Conservation (phyloP, 2,888 invertebrate species). For the Agrotis ipsilon region DNA sequence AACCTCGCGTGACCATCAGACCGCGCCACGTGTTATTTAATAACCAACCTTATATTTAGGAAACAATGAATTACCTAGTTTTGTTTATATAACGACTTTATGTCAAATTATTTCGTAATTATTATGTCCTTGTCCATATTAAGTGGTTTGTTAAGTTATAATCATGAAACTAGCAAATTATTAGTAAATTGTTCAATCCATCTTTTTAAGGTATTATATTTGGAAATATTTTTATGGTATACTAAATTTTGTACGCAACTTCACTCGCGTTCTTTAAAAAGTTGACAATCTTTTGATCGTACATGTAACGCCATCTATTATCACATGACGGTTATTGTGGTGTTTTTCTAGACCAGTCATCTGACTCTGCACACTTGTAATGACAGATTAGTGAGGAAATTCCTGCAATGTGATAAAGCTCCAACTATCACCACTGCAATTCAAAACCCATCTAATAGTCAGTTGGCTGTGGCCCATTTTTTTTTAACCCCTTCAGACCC, state of each 20-base stretch:
- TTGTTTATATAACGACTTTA: constrained; percentile 60
- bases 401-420: too few relatives aligned
- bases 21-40: constrained; percentile 63
- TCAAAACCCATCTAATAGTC: too few relatives aligned
- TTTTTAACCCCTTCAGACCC: too few relatives aligned
- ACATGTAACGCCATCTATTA: too few relatives aligned
- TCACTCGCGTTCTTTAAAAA: too few relatives aligned
- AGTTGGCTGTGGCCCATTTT: too few relatives aligned
- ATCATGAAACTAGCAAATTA: constrained; percentile 39
- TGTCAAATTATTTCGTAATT: constrained; percentile 62
- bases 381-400: too few relatives aligned
- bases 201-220: constrained; percentile 32
- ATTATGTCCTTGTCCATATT: constrained; percentile 54
- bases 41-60: constrained; percentile 59
- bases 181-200: constrained; percentile 46
- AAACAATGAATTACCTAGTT: constrained; percentile 67
- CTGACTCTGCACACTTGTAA: too few relatives aligned
- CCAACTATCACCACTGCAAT: too few relatives aligned
- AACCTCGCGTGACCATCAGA: constrained; percentile 68
- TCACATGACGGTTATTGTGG: too few relatives aligned
- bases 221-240: constrained; percentile 21
- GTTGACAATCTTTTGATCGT: too few relatives aligned
- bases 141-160: constrained; percentile 54
- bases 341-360: too few relatives aligned
- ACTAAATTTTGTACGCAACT: background rate